A percentile compares a stretch with the other conserved stretches of the same genome.
Conservation (phyloP, 2,113 vertebrate species). For the Triplophysa siluroides region DNA sequence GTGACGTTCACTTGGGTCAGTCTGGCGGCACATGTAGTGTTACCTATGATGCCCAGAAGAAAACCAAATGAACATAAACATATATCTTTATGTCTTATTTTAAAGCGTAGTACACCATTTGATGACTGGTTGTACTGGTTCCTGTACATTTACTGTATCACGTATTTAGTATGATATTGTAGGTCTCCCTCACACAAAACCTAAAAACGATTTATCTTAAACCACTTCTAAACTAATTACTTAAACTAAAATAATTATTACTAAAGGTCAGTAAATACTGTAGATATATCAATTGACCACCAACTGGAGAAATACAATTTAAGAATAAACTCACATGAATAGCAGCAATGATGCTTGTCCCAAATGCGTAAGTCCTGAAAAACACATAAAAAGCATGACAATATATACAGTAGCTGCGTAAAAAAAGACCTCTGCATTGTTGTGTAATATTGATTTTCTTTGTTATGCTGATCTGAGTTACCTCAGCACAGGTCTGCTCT, state of each 20-base stretch:
- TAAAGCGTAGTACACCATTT: no score
- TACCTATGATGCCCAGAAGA: conserved; percentile 53
- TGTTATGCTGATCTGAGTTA: conserved; percentile 25
- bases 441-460: not conserved
- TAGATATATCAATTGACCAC: not conserved
- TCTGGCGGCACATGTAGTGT: conserved; percentile 56
- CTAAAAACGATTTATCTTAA: no score
- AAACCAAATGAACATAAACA: not conserved
- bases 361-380: conserved; percentile 61
- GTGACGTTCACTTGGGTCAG: conserved; percentile 48
- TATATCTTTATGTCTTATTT: no score
- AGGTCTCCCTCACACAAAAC: no score
- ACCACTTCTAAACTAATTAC: no score
- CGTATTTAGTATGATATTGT: no score
- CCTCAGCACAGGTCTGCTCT: conserved; percentile 58
- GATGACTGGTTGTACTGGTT: no score
- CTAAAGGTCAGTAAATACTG: not conserved
- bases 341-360: conserved; percentile 66
- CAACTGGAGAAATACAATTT: not conserved
- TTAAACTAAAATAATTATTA: no score
- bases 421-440: no score
- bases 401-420: no score
- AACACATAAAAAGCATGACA: conserved; percentile 11
- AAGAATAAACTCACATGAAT: conserved; percentile 58
- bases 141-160: no score